Conservation (phyloP, 2,888 invertebrate species). For the Dicyrtoma fusca region DNA sequence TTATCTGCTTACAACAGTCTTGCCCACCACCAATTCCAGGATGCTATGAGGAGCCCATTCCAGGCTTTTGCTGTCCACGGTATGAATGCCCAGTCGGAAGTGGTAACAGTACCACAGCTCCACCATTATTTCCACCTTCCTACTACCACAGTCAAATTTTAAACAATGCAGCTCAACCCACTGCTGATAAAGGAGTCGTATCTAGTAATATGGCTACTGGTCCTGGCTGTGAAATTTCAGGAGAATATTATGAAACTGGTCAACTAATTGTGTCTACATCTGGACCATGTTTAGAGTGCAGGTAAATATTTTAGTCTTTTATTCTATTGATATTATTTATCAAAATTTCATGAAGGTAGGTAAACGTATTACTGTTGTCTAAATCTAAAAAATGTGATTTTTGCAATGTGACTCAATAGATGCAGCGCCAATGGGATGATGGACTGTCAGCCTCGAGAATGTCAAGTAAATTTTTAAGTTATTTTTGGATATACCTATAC, state of each 20-base stretch:
- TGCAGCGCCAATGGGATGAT: conserved; percentile 91
- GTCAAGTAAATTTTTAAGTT: conserved; percentile 64
- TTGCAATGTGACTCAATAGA: conserved; percentile 61
- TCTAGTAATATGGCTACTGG: conserved; percentile 74
- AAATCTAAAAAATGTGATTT: conserved; percentile 7
- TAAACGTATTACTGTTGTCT: background rate
- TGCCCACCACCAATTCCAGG: conserved; percentile 92
- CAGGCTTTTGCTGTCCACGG: conserved; percentile 91
- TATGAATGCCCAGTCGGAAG: conserved; percentile 91
- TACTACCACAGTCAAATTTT: conserved; percentile 55
- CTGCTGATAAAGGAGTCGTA: conserved; percentile 60
- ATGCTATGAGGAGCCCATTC: conserved; percentile 88
- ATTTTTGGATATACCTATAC: no score
- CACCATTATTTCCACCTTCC: conserved; percentile 78
- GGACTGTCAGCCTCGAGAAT: conserved; percentile 90
- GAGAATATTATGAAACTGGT: conserved; percentile 81
- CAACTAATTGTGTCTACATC: conserved; percentile 82
- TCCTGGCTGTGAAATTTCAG: conserved; percentile 84
- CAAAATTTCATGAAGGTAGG: background rate
- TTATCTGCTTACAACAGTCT: conserved; percentile 91
- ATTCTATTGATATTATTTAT: conserved; percentile 8
- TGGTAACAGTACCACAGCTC: conserved; percentile 80
- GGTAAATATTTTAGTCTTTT: conserved; percentile 66
- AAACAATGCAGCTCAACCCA: conserved; percentile 42
- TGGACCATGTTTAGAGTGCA: conserved; percentile 92